phyloP scores from a whole-genome alignment of 1,140 invertebrate species.

The Campodea augens region DNA sequence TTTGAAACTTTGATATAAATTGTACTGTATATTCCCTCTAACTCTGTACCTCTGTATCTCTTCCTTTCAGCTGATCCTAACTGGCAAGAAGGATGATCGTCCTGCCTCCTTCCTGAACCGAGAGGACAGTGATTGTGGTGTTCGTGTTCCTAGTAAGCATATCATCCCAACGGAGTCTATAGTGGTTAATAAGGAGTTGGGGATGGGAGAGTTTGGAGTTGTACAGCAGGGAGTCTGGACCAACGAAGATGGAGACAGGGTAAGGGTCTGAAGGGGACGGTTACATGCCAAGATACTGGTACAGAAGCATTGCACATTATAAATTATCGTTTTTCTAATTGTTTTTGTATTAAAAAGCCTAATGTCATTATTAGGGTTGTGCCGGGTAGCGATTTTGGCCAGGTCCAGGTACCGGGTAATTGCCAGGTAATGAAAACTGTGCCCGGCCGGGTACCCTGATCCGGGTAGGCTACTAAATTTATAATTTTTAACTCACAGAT shows the following conservation, averaged over 20 bases:
- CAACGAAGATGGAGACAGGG: conserved; percentile 70
- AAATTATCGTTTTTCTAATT: not conserved
- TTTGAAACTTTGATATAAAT: no score
- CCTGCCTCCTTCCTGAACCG: conserved; percentile 16
- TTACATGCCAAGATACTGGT: not conserved
- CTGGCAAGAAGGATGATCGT: conserved; percentile 23
- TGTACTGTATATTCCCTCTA: no score
- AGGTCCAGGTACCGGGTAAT: no score
- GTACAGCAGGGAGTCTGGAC: conserved; percentile 97
- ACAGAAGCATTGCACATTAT: not conserved
- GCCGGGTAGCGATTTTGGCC: no score
- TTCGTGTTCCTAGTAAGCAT: conserved; percentile 66
- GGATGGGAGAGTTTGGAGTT: conserved; percentile 90
- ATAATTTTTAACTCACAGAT: no score
- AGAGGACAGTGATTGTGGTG: conserved; percentile 24
- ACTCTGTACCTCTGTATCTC: no score
- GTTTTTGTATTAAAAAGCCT: no score
- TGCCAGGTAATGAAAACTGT: no score
- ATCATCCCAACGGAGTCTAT: conserved; percentile 90
- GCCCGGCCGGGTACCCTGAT: no score
- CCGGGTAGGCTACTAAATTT: no score
- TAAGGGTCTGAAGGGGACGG: conserved; percentile 33
- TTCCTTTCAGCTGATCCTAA: conserved; percentile 22
- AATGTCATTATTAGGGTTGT: no score
- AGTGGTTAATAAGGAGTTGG: conserved; percentile 82